phyloP scores from a whole-genome alignment of 2,888 invertebrate species.

The Diaperis boleti region DNA sequence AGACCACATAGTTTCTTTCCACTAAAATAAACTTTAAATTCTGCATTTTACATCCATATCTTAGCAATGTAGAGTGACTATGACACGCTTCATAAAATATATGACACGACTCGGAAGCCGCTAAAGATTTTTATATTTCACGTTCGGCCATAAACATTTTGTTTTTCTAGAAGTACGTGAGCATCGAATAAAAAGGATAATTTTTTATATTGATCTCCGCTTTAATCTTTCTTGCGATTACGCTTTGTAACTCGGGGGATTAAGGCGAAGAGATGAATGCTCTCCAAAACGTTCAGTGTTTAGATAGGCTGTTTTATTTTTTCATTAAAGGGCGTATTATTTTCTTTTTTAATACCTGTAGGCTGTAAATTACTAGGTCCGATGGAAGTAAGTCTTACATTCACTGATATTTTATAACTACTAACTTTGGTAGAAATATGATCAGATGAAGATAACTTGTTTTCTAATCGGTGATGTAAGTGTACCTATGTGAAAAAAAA shows the following conservation, averaged over 20 bases:
- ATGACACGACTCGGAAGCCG: conserved; percentile 19
- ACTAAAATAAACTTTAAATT: conserved; percentile 14
- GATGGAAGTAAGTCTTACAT: too few species aligned
- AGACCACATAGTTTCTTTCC: too few species aligned
- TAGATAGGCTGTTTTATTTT: not conserved
- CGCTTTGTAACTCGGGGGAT: conserved; percentile 4
- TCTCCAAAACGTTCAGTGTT: not conserved
- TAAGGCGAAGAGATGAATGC: conserved; percentile 1
- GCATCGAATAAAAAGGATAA: conserved; percentile 6
- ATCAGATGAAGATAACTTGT: too few species aligned
- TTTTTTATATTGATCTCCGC: conserved; percentile 15
- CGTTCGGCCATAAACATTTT: conserved; percentile 15
- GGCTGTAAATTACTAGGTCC: too few species aligned
- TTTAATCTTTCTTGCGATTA: conserved; percentile 26
- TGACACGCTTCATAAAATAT: conserved; percentile 14
- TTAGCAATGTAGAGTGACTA: conserved; percentile 23
- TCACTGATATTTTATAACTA: too few species aligned
- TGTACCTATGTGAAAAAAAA: too few species aligned
- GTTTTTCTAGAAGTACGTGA: conserved; percentile 10
- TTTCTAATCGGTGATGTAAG: too few species aligned
- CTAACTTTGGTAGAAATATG: too few species aligned
- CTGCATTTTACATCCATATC: conserved; percentile 7
- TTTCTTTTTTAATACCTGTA: conserved; percentile 3
- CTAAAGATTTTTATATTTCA: conserved; percentile 12
- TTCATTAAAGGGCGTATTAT: conserved; percentile 12